Evolutionary conservation across 2,113 vertebrate genomes (phyloP).

Genomic region (Cephalophus harveyi): DNA sequence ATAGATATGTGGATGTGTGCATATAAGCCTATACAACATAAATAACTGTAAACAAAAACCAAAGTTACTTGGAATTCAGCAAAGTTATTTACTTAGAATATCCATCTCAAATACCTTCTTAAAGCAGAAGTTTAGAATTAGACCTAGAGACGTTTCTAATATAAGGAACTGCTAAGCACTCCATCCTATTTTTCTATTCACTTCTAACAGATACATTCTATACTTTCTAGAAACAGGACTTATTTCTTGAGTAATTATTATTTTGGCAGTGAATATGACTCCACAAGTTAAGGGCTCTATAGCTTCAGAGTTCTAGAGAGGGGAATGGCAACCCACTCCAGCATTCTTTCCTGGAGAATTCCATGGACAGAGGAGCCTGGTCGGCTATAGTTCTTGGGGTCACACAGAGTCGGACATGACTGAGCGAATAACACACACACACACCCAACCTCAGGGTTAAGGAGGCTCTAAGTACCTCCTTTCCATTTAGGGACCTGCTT

Average conservation of each 20-base stretch:
- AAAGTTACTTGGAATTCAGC: background rate
- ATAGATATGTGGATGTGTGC: background rate
- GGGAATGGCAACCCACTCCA: background rate
- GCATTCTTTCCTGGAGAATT: background rate
- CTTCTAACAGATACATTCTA: background rate
- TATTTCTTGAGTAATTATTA: background rate
- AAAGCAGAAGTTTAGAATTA: background rate
- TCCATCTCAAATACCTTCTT: background rate
- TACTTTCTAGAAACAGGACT: background rate
- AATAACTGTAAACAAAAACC: background rate
- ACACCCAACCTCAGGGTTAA: background rate
- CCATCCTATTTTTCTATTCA: background rate
- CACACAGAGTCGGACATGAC: background rate
- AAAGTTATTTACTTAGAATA: background rate
- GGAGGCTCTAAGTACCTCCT: background rate
- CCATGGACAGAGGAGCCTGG: background rate
- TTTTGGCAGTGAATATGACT: background rate
- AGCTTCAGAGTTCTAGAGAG: background rate
- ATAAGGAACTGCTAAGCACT: background rate
- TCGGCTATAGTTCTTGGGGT: background rate
- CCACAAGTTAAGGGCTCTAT: background rate
- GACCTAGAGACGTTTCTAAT: background rate
- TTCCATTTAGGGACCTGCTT: background rate
- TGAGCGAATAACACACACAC: background rate
- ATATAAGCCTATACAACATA: background rate